Conservation (phyloP, 2,888 invertebrate species). For the Geotrupes spiniger region DNA sequence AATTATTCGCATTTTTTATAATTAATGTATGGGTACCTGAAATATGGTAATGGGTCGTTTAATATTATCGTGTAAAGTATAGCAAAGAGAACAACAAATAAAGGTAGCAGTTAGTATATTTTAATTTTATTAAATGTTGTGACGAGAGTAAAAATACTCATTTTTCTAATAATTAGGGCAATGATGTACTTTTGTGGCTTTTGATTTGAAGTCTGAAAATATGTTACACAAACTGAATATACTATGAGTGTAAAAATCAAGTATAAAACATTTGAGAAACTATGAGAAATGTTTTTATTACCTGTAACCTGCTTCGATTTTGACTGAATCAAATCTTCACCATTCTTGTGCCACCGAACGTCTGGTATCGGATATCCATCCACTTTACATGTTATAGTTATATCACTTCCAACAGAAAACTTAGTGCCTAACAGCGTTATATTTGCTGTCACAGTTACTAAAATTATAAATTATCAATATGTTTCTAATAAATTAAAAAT, state of each 20-base stretch:
- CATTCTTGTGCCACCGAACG: slow-evolving; percentile 81
- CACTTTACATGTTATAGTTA: slow-evolving; percentile 71
- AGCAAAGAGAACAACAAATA: no score
- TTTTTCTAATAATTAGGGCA: no score
- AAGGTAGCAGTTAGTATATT: no score
- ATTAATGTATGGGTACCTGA: slow-evolving; percentile 69
- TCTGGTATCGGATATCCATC: slow-evolving; percentile 74
- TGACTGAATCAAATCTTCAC: slow-evolving; percentile 54
- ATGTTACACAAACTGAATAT: no score
- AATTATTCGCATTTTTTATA: slow-evolving; percentile 60
- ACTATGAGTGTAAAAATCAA: no score
- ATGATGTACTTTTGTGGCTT: no score
- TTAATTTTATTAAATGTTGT: no score
- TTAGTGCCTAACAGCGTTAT: slow-evolving; percentile 58
- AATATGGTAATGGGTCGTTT: no score
- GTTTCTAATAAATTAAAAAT: no score
- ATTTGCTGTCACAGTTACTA: slow-evolving; percentile 66
- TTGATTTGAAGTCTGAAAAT: background rate
- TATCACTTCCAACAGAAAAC: slow-evolving; percentile 64
- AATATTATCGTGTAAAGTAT: no score
- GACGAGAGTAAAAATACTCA: no score
- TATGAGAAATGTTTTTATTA: slow-evolving; percentile 42
- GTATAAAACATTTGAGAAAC: no score
- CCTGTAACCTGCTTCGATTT: slow-evolving; percentile 66
- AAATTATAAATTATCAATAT: slow-evolving; percentile 23